Evolutionary conservation across 2,888 invertebrate genomes (phyloP), one percentile per base, ranked within the genome.

Genomic region (Tipula confusa): DNA sequence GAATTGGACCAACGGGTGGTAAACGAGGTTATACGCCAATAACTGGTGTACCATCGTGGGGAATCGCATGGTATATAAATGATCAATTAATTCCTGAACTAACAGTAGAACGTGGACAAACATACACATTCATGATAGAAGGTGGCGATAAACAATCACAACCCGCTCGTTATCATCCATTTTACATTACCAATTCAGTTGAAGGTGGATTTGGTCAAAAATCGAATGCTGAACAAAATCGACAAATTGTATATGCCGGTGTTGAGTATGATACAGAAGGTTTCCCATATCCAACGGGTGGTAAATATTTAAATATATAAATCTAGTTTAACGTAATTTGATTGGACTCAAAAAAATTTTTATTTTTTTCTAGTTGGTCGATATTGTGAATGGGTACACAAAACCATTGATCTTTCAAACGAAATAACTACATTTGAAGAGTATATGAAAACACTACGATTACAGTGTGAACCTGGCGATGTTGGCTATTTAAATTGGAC

Each of bases 1-100:
- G 93, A 87, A 96, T 97, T 86, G 97, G 97, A 0, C 97, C 97
- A 0, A 95, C 96, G 0, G 96, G 95, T 1, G 96, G 96, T 0
- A 92, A 92, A 83, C 90, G 95, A 2, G 96, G 97, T 0, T 97
- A 96, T 89, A 93, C 94, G 0, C 92, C 94, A 0, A 92, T 96
- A 83, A 97, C 97, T 13, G 95, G 95, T 91, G 87, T 92, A 86
- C 94, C 95, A 5, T 95, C 95, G 0, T 96, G 96, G 96, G 97
- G 97, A 84, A 95, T 97, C 85, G 95, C 96, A 18, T 97, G 96
- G 96, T 98, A 96, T 90, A 93, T 98, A 87, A 97, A 98, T 89
- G 97, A 97, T 87, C 91, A 94, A 85, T 92, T 98, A 24, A 96
- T 97, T 85, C 98, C 98, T 0, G 97, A 97, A 90, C 90, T 98